phyloP scores from a whole-genome alignment of 2,113 vertebrate genomes.

The Silurus asotus region DNA sequence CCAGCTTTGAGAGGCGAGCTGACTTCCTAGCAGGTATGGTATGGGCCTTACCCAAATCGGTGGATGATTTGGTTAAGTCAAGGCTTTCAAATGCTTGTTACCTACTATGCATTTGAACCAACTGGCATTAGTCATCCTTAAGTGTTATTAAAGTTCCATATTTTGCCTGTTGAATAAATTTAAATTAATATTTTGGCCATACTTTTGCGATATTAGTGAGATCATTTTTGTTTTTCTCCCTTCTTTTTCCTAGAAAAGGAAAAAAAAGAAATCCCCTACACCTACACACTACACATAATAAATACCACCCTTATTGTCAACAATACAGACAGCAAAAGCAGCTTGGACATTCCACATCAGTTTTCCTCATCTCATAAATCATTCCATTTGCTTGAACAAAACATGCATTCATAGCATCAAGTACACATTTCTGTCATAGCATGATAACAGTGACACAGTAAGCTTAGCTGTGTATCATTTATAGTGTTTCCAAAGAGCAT shows the following conservation, averaged over 20 bases:
- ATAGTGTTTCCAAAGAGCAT: constrained; percentile 57
- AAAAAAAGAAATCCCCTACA: background rate
- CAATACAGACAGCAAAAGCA: constrained; percentile 6
- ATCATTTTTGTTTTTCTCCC: background rate
- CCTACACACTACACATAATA: background rate
- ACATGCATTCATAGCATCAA: constrained; percentile 27
- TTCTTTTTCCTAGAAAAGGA: constrained; percentile 16
- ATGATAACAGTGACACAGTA: constrained; percentile 60
- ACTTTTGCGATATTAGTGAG: constrained; percentile 60
- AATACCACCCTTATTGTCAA: background rate
- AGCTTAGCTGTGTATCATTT: constrained; percentile 52
- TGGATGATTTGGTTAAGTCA: constrained; percentile 58
- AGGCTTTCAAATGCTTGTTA: constrained; percentile 62
- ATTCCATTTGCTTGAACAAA: constrained; percentile 36
- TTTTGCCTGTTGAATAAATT: constrained; percentile 14
- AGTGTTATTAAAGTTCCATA: background rate
- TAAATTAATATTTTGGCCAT: constrained; percentile 10
- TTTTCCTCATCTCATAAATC: constrained; percentile 19
- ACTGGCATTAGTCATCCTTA: constrained; percentile 36
- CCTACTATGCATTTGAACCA: constrained; percentile 47
- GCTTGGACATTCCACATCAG: background rate
- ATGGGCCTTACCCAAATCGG: constrained; percentile 55
- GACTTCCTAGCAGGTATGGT: constrained; percentile 85
- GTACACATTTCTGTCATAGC: constrained; percentile 22
- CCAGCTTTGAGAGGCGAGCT: constrained; percentile 84